Evolutionary conservation across 2,888 invertebrate species (phyloP), one percentile per base, ranked within the genome.

Genomic region (Caenorhabditis japonica): DNA sequence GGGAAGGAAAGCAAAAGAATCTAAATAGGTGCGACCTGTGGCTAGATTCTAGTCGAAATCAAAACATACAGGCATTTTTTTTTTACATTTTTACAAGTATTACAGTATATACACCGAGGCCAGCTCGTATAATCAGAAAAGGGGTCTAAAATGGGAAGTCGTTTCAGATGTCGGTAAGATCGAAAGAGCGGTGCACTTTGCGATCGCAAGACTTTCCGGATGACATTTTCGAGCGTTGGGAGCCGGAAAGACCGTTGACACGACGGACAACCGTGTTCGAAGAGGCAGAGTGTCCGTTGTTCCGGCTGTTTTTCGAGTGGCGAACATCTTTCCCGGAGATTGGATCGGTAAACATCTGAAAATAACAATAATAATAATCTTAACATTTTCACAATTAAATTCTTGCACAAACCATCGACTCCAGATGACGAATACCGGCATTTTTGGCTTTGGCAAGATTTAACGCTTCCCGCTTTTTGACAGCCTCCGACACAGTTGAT

Each of bases 191-290:
- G 15, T 62, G 62, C 12, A 51, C 51, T 30, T 70, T 70, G 21
- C 70, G 61, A 36, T 70, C 70, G 30, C 62, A 62, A 36, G 27
- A 19, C 17, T 62, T 61, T 56, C 70, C 70, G 5, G 70, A 61
- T 0, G 70, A 38, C 34, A 44, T 70, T 23, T 70, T 70, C 2
- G 70, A 33, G 23, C 70, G 36, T 44, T 62, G 62, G 15, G 27
- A n/a, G 19, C 15, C 27, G 4, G 44, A 25, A 25, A 46, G 36
- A 1, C 38, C 21, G 12, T 38, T 38, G 8, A 38, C 38, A 10
- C 53, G 62, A 36, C 52, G 61, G 17, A 52, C 44, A n/a, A 52
- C 44, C 8, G 52, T 23, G 13, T 23, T 34, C 36, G 51, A 34
- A 3, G n/a, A 0, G 17, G 21, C 15, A 4, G 34, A 5, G 17